Evolutionary conservation across 2,888 invertebrate species (phyloP).

Genomic region (Thalpophila matura): DNA sequence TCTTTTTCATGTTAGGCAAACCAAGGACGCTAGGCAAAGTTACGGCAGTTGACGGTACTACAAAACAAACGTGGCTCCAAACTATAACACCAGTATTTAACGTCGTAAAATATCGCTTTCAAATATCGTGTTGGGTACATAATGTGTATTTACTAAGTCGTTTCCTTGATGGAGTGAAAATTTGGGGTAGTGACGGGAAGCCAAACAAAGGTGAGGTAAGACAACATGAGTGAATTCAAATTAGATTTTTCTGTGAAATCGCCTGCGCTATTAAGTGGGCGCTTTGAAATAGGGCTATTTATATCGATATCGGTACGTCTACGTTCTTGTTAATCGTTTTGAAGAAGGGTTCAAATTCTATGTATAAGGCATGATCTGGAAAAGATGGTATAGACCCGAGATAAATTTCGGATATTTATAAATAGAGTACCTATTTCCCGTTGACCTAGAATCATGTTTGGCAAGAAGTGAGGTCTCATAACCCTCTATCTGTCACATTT

Average conservation of each 20-base stretch:
- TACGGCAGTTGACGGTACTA: too few species aligned
- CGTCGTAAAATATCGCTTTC: slow-evolving; percentile 42
- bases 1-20: too few species aligned
- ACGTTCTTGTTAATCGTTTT: neutral
- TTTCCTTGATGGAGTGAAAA: slow-evolving; percentile 81
- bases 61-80: neutral
- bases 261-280: slow-evolving; percentile 36
- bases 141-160: slow-evolving; percentile 66
- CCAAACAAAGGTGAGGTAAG: slow-evolving; percentile 81
- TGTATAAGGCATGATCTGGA: too few species aligned
- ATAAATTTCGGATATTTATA: too few species aligned
- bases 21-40: too few species aligned
- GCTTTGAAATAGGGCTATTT: slow-evolving; percentile 15
- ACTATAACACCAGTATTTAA: slow-evolving; percentile 25
- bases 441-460: too few species aligned
- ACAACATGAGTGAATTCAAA: slow-evolving; percentile 72
- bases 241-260: slow-evolving; percentile 74
- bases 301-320: neutral
- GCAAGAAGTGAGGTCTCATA: too few species aligned
- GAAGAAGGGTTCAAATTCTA: too few species aligned
- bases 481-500: too few species aligned
- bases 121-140: slow-evolving; percentile 52
- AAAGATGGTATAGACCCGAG: too few species aligned
- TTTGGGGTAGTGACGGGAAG: slow-evolving; percentile 76
- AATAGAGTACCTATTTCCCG: too few species aligned